Percentiles rank a stretch among this genome's conserved stretches.
These are phyloP conservation scores for Cerastis leucographa DNA, from an alignment of 2,888 invertebrate genomes.

Conservation along the genomic window DNA sequence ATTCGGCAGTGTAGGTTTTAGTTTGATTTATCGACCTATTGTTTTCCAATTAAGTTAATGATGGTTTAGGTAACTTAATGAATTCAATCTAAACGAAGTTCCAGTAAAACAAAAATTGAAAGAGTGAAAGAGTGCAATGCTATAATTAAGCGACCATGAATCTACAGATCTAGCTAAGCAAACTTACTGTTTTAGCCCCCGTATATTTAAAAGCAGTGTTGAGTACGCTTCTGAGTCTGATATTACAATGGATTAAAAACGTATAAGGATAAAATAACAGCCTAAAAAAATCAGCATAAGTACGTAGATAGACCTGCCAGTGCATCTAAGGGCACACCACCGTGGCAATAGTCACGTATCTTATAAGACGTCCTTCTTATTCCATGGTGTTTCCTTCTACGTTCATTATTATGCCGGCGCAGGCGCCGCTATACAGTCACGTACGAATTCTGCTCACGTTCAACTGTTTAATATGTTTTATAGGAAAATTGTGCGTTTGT, in stretches of 20 bases:
- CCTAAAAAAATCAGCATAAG: not conserved
- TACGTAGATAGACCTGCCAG: not conserved
- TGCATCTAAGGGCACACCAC: conserved; percentile 34
- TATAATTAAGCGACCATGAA: too few relatives aligned
- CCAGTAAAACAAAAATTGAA: too few relatives aligned
- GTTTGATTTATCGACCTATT: too few relatives aligned
- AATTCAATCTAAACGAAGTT: too few relatives aligned
- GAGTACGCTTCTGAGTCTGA: not conserved
- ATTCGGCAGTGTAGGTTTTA: too few relatives aligned
- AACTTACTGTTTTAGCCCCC: not conserved
- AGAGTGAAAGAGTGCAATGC: too few relatives aligned
- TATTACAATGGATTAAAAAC: not conserved
- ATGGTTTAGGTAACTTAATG: too few relatives aligned
- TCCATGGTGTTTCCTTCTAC: conserved; percentile 60
- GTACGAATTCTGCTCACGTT: conserved; percentile 60
- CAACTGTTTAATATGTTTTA: conserved; percentile 50
- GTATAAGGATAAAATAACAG: conserved; percentile 20
- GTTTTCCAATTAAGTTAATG: too few relatives aligned
- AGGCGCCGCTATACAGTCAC: conserved; percentile 32
- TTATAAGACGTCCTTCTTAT: conserved; percentile 44
- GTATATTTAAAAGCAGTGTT: not conserved
- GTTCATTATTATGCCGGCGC: conserved; percentile 56
- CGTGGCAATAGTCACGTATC: conserved; percentile 57
- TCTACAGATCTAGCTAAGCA: not conserved
- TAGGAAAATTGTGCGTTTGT: conserved; percentile 53